These are phyloP conservation scores for Agrenia bidenticulata DNA, from an alignment of 2,888 invertebrate species.

Conservation along the genomic window DNA sequence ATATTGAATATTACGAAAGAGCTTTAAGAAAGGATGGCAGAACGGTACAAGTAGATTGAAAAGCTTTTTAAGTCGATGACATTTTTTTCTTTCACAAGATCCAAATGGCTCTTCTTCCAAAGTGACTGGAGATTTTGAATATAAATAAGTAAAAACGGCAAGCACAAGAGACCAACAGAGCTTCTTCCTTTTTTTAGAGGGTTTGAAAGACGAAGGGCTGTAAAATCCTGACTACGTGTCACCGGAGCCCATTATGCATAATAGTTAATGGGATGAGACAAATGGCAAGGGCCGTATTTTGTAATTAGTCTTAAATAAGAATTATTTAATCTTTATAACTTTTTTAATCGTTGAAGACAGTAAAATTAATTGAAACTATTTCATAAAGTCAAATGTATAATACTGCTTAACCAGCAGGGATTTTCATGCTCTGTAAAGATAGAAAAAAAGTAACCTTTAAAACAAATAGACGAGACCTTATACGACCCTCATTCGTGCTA, in stretches of 20 bases:
- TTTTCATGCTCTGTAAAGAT: too few species aligned
- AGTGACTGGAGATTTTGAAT: neutral
- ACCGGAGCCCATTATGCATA: neutral
- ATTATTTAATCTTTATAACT: too few species aligned
- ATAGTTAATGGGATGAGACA: constrained; percentile 10
- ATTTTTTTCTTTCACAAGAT: constrained; percentile 2
- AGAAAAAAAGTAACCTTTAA: too few species aligned
- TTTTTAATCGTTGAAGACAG: too few species aligned
- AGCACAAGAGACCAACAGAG: neutral
- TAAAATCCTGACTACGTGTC: neutral
- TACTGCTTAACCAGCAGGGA: too few species aligned
- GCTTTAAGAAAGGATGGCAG: neutral
- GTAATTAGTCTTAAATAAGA: neutral
- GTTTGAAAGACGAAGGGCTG: too few species aligned
- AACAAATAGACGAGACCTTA: too few species aligned
- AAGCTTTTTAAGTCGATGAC: constrained; percentile 4
- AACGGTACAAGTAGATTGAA: constrained; percentile 2
- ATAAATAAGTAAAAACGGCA: constrained; percentile 10
- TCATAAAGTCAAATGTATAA: too few species aligned
- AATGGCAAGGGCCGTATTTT: neutral
- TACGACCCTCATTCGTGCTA: too few species aligned
- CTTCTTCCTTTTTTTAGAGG: neutral
- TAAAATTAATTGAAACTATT: too few species aligned
- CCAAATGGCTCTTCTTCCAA: constrained; percentile 6
- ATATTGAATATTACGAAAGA: neutral